phyloP scores from a whole-genome alignment of 92 coral and sea anemone species.

The Diadumene lineata region DNA sequence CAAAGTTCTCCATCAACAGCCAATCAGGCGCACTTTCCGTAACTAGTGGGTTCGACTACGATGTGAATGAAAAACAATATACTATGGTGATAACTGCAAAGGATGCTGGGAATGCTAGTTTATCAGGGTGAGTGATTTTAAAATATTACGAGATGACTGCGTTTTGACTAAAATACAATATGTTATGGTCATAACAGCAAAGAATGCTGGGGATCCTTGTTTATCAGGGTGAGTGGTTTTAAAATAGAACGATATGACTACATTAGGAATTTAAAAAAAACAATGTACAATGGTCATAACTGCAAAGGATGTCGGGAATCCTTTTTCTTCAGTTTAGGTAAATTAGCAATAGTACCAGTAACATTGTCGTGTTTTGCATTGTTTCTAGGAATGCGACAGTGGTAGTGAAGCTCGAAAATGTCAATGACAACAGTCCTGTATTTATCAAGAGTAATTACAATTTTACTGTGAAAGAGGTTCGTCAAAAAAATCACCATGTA shows the following conservation, averaged over 20 bases:
- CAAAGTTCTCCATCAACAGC: conserved; percentile 69
- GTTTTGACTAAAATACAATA: too few species aligned
- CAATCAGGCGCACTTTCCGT: conserved; percentile 63
- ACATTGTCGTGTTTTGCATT: not conserved
- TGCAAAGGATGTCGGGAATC: too few species aligned
- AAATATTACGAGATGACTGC: too few species aligned
- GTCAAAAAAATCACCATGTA: too few species aligned
- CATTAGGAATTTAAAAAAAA: too few species aligned
- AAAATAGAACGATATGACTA: too few species aligned
- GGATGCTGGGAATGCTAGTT: conserved; percentile 80
- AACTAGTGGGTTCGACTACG: conserved; percentile 72
- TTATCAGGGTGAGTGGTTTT: too few species aligned
- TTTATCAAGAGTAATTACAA: conserved; percentile 59
- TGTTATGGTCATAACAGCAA: too few species aligned
- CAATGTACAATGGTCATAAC: too few species aligned
- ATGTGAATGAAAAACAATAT: conserved; percentile 50
- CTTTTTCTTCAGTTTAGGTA: too few species aligned
- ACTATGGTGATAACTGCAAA: conserved; percentile 68
- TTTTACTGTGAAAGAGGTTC: conserved; percentile 82
- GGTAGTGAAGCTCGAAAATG: conserved; percentile 65
- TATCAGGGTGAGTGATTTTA: conserved; percentile 33
- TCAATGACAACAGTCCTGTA: conserved; percentile 83
- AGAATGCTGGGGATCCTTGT: too few species aligned
- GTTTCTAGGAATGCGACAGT: conserved; percentile 72
- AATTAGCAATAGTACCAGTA: not conserved